A percentile compares a stretch with the other conserved stretches of the same genome.
Conservation (phyloP, 2,797 vertebrate genomes). For the Cephalopachus bancanus region DNA sequence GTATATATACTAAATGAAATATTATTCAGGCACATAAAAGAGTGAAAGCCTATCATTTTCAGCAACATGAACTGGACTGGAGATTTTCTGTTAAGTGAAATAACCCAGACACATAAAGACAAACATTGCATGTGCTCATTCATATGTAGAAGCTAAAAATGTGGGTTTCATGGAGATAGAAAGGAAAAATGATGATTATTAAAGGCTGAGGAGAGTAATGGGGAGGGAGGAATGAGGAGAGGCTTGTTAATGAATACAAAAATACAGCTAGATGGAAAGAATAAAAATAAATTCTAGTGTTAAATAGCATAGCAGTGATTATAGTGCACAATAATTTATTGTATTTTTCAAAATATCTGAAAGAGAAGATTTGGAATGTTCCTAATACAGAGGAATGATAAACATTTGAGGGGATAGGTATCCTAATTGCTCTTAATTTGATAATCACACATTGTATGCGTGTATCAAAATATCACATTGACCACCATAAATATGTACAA, state of each 20-base stretch:
- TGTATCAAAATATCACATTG: too few species aligned
- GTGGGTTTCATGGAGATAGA: background rate
- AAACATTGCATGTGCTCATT: background rate
- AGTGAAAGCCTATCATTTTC: background rate
- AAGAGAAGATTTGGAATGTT: background rate
- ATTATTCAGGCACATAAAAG: background rate
- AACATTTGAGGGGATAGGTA: too few species aligned
- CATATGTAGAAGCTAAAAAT: background rate
- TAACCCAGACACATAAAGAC: background rate
- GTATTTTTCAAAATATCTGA: background rate
- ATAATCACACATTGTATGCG: too few species aligned
- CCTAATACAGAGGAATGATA: too few species aligned
- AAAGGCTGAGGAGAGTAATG: background rate
- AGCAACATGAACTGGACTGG: background rate
- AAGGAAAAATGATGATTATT: background rate
- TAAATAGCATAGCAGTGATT: background rate
- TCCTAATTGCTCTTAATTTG: too few species aligned
- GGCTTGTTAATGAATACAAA: background rate
- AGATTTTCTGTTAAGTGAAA: background rate
- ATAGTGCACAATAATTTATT: background rate
- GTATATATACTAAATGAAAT: background rate
- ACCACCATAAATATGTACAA: too few species aligned
- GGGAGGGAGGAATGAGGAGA: background rate
- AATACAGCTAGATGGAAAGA: background rate
- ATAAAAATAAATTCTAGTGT: background rate